Evolutionary conservation across 2,888 invertebrate genomes (phyloP), one percentile per base, ranked within the genome.

Genomic region (Cecidostiba fungosa): DNA sequence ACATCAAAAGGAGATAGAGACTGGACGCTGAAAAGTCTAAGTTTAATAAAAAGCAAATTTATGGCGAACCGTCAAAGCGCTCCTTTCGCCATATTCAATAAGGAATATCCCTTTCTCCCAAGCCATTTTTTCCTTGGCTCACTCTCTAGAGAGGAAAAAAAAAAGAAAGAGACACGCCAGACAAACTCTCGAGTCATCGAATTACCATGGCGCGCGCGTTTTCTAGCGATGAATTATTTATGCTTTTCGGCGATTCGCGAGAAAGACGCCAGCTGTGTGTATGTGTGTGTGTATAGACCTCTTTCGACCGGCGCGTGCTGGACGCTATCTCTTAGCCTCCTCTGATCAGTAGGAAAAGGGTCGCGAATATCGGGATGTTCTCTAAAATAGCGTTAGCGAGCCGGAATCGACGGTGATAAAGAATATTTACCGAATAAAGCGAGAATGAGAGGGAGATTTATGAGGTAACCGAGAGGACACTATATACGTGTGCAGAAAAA

Each of bases 171-270:
- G 36, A 70, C 66, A 26, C 36, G 74, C 66, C 78, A n/a, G 36
- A 70, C 50, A 10, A 36, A 78, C 74, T 82, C 70, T 83, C 69
- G 83, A 80, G 76, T 59, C 19, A n/a, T 79, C 77, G 86, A 83
- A 86, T 85, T 85, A 85, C 82, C 79, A 82, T 79, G 85, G 82
- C 23, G 66, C 66, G 66, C 66, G 66, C 85, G 79, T 85, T 82
- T 80, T 77, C 86, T 81, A 86, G 86, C 86, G 86, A 84, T 86
- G 84, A 86, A 86, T 86, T 86, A 86, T 86, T 86, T 84, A 84
- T 86, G 81, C 81, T 81, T 81, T 84, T 86, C 80, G 76, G 70
- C 62, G 76, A 86, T 79, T 86, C 86, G 82, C 76, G 72, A 74
- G 81, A 79, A 54, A 73, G 77, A 74, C 66, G 29, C 76, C 26